Evolutionary conservation across 2,113 vertebrate species (phyloP).

Genomic region (Xyrauchen texanus): DNA sequence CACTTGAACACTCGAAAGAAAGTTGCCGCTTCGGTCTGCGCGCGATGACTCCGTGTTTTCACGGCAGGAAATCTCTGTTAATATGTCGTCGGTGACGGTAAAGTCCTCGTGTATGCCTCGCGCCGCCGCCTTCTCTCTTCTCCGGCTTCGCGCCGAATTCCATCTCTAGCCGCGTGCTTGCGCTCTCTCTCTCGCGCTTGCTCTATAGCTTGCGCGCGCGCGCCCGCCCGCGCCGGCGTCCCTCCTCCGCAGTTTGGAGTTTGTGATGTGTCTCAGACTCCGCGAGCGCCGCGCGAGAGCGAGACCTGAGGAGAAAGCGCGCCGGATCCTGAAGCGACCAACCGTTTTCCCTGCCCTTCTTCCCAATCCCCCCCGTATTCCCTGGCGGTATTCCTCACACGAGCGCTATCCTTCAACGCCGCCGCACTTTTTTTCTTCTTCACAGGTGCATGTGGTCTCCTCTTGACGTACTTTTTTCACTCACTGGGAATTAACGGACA

Average conservation of each 20-base stretch:
- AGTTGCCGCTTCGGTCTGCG: too few relatives aligned
- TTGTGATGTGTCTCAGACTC: constrained; percentile 84
- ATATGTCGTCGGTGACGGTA: too few relatives aligned
- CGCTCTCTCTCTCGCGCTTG: constrained; percentile 24
- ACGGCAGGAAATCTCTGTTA: too few relatives aligned
- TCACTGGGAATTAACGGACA: constrained; percentile 65
- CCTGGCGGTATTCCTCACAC: constrained; percentile 32
- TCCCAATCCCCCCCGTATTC: background rate
- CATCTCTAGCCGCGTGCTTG: constrained; percentile 4
- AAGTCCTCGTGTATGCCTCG: too few relatives aligned
- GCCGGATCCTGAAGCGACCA: constrained; percentile 29
- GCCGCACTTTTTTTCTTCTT: constrained; percentile 47
- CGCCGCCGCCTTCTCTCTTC: background rate
- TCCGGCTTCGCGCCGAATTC: constrained; percentile 2
- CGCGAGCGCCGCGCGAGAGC: constrained; percentile 70
- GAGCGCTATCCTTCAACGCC: constrained; percentile 51
- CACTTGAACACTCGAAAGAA: too few relatives aligned
- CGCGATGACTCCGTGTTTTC: too few relatives aligned
- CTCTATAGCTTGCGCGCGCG: constrained; percentile 65
- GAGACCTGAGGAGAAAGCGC: constrained; percentile 46
- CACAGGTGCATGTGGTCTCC: background rate
- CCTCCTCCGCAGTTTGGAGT: constrained; percentile 91
- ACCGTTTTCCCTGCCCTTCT: constrained; percentile 3
- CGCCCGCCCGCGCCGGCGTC: constrained; percentile 66
- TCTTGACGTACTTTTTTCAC: constrained; percentile 44